Evolutionary conservation across 2,888 invertebrate species (phyloP).

Genomic region (Uropetala carovei): DNA sequence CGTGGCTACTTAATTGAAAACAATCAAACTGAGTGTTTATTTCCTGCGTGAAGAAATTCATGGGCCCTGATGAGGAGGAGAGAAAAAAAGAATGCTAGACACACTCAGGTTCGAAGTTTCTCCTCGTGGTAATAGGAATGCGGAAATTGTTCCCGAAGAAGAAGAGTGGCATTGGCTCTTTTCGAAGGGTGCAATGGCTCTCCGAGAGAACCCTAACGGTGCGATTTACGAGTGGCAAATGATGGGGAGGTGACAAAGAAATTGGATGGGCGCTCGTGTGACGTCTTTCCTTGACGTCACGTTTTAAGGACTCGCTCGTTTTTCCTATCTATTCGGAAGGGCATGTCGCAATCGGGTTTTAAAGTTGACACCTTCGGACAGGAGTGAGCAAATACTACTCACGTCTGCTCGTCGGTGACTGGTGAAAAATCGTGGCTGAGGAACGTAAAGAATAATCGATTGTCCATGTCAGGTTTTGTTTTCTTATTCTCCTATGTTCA

Average conservation of each 20-base stretch:
- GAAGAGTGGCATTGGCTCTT: neutral
- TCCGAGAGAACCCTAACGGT: neutral
- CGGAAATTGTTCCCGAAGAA: neutral
- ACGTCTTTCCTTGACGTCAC: neutral
- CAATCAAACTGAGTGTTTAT: no score
- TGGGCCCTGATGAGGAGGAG: no score
- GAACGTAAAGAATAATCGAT: no score
- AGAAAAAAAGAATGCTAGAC: neutral
- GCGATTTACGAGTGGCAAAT: neutral
- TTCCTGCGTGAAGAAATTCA: no score
- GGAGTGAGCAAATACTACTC: no score
- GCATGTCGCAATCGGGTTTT: neutral
- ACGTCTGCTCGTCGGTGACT: no score
- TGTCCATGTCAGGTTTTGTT: no score
- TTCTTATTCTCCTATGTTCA: no score
- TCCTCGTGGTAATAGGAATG: neutral
- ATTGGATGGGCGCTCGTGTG: neutral
- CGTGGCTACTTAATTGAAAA: no score
- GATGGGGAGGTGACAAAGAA: neutral
- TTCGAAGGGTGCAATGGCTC: neutral
- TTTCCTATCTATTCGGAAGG: neutral
- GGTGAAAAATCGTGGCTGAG: no score
- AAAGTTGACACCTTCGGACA: neutral
- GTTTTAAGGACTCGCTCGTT: neutral
- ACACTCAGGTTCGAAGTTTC: constrained; percentile 11